Percentiles rank a stretch among this genome's conserved stretches.
Conservation (phyloP, 2,888 invertebrate species). For the Himalopsyche anomala region DNA sequence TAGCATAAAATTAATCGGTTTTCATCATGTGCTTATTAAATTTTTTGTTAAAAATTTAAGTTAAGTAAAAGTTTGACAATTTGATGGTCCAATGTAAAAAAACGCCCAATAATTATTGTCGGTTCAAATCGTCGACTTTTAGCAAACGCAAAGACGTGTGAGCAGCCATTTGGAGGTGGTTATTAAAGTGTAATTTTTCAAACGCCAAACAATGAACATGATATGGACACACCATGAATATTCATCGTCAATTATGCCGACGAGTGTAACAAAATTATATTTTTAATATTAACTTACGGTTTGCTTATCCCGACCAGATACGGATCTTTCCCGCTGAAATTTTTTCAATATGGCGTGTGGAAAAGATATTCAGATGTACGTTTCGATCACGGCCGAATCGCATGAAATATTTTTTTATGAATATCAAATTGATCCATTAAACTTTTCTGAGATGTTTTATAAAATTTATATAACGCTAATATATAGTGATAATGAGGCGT, state of each 20-base stretch:
- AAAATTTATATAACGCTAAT: not conserved
- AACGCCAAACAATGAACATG: conserved; percentile 45
- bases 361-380: conserved; percentile 49
- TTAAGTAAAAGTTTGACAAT: not conserved
- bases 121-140: not conserved
- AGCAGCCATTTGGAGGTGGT: not conserved
- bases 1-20: no score
- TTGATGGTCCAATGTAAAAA: not conserved
- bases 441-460: conserved; percentile 3
- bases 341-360: conserved; percentile 58
- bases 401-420: conserved; percentile 53
- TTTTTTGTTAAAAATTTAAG: no score
- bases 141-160: not conserved
- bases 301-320: conserved; percentile 56
- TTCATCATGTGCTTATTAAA: no score
- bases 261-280: conserved; percentile 45
- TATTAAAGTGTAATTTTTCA: conserved; percentile 57
- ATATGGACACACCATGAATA: not conserved
- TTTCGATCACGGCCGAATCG: conserved; percentile 50
- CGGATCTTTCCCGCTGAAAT: conserved; percentile 56
- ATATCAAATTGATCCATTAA: conserved; percentile 54
- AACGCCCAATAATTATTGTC: not conserved
- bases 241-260: conserved; percentile 1
- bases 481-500: conserved; percentile 13
- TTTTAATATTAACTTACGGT: conserved; percentile 53